Evolutionary conservation across 2,113 vertebrate species (phyloP).

Genomic region (Salminus brasiliensis): DNA sequence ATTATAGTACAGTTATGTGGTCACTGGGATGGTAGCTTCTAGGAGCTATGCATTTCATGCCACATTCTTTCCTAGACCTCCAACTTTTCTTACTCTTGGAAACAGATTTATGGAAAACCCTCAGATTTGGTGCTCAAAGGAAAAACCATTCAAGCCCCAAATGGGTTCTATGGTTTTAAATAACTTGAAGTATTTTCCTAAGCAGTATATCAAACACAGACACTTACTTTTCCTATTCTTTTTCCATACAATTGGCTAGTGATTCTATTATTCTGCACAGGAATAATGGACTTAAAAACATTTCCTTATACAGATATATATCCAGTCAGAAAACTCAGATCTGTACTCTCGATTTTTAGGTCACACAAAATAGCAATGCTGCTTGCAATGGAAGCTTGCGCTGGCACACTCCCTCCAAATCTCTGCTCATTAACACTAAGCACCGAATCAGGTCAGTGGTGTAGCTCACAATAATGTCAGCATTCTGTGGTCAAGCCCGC

Average conservation of each 20-base stretch:
- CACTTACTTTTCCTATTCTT: neutral
- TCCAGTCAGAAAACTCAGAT: neutral
- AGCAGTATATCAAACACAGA: neutral
- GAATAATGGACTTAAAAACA: neutral
- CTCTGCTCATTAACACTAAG: neutral
- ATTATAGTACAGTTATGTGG: conserved; percentile 16
- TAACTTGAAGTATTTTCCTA: neutral
- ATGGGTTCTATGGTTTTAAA: neutral
- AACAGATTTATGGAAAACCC: conserved; percentile 36
- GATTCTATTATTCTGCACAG: neutral
- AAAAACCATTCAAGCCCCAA: neutral
- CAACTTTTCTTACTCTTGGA: conserved; percentile 41
- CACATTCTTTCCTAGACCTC: conserved; percentile 61
- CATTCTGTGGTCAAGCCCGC: neutral
- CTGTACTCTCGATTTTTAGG: neutral
- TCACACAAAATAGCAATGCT: neutral
- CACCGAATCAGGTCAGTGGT: neutral
- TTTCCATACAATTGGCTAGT: neutral
- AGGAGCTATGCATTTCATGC: conserved; percentile 15
- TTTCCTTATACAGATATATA: neutral
- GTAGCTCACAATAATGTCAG: neutral
- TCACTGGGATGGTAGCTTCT: conserved; percentile 18
- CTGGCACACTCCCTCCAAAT: conserved; percentile 9
- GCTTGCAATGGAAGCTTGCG: neutral
- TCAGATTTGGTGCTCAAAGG: conserved; percentile 39